Percentiles rank a stretch among this genome's conserved stretches.
Conservation (phyloP, 2,888 invertebrate species). For the Carpatolechia fugitivella region DNA sequence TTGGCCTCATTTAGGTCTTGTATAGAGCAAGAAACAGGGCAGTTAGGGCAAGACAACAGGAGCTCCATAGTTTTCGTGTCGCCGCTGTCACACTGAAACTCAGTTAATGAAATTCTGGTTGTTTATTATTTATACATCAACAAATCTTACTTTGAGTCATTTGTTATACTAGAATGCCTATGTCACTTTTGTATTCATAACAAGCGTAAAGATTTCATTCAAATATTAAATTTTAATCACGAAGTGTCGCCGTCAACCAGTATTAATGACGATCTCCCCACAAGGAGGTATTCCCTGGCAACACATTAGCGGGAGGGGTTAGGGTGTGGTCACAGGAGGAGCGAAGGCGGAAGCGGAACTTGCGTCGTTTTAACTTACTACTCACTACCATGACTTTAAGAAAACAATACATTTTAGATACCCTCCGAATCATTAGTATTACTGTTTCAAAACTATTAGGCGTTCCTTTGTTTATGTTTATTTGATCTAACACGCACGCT, state of each 20-base stretch:
- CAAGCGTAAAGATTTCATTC: conserved; percentile 55
- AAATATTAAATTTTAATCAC: conserved; percentile 72
- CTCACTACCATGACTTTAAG: neutral
- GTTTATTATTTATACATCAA: no score
- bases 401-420: neutral
- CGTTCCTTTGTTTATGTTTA: no score
- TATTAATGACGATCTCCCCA: conserved; percentile 70
- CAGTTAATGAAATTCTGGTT: no score
- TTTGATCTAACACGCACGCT: no score
- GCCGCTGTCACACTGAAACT: no score
- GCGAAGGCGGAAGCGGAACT: neutral
- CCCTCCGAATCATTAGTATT: no score
- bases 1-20: no score
- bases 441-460: no score
- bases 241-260: conserved; percentile 65
- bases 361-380: neutral
- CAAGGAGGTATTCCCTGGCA: conserved; percentile 69
- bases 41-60: no score
- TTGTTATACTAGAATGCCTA: neutral
- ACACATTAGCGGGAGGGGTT: conserved; percentile 58
- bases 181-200: conserved; percentile 44
- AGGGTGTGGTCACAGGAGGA: neutral
- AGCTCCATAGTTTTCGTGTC: no score
- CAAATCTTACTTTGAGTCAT: no score
- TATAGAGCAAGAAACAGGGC: no score